Percentiles rank a stretch among this genome's conserved stretches.
Evolutionary conservation across 2,797 vertebrate genomes (phyloP).

Genomic region (Sebastes itinus): DNA sequence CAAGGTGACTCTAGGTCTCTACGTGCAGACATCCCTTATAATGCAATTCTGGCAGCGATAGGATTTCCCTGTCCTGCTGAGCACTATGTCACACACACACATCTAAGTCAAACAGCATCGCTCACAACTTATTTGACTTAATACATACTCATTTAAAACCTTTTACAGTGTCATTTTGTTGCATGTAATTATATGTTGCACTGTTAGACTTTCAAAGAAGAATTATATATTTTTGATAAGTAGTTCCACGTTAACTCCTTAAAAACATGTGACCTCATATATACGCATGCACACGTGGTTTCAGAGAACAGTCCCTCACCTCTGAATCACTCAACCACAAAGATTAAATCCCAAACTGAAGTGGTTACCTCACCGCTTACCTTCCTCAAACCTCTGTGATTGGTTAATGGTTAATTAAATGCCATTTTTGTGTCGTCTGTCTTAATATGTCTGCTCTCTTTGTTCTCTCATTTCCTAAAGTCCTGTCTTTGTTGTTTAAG

Average conservation of each 20-base stretch:
- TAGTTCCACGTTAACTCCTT: background rate
- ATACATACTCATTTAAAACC: background rate
- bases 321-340: constrained; percentile 45
- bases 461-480: constrained; percentile 16
- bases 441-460: constrained; percentile 18
- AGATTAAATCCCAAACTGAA: constrained; percentile 23
- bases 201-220: background rate
- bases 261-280: constrained; percentile 21
- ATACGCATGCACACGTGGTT: background rate
- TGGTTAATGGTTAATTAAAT: constrained; percentile 48
- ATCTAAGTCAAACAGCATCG: background rate
- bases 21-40: constrained; percentile 36
- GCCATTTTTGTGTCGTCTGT: constrained; percentile 28
- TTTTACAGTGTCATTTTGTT: background rate
- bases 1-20: constrained; percentile 57
- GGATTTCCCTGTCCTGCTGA: constrained; percentile 54
- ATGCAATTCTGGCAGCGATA: constrained; percentile 38
- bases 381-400: constrained; percentile 33
- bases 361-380: constrained; percentile 39
- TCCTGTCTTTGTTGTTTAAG: constrained; percentile 4
- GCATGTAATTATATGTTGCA: background rate
- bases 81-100: background rate
- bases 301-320: constrained; percentile 4
- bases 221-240: background rate
- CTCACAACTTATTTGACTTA: background rate